Conservation (phyloP, 2,888 invertebrate genomes). For the Parnassius mnemosyne region DNA sequence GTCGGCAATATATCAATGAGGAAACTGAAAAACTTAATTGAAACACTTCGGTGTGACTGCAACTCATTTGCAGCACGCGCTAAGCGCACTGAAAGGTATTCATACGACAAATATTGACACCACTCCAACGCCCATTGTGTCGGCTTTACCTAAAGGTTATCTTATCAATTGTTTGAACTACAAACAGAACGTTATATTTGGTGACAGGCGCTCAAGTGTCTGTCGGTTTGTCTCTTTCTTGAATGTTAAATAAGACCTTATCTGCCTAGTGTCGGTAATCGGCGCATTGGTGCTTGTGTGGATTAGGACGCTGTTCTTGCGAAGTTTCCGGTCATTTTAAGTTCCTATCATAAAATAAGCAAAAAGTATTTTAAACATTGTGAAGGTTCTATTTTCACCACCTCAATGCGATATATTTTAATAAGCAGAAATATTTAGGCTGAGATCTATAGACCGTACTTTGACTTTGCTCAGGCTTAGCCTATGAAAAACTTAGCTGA, state of each 20-base stretch:
- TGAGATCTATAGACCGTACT: too few relatives aligned
- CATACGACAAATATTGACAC: conserved; percentile 71
- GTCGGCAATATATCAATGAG: background rate
- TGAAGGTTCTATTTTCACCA: too few relatives aligned
- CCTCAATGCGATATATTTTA: too few relatives aligned
- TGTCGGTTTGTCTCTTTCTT: conserved; percentile 60
- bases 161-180: conserved; percentile 75
- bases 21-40: background rate
- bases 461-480: too few relatives aligned
- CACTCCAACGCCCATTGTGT: conserved; percentile 66
- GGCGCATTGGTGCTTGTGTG: conserved; percentile 58
- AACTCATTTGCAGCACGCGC: conserved; percentile 58
- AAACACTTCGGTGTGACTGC: conserved; percentile 49
- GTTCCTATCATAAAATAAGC: too few relatives aligned
- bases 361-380: too few relatives aligned
- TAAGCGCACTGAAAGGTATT: conserved; percentile 68
- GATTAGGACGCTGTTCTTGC: conserved; percentile 55
- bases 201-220: conserved; percentile 74
- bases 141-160: conserved; percentile 74
- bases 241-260: conserved; percentile 48
- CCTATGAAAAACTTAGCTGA: too few relatives aligned
- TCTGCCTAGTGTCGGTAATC: conserved; percentile 57
- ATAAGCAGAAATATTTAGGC: too few relatives aligned
- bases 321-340: conserved; percentile 50
- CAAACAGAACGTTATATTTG: conserved; percentile 68